These are phyloP conservation scores for Hyposoter dolosus DNA, from an alignment of 2,888 invertebrate species.

Conservation along the genomic window DNA sequence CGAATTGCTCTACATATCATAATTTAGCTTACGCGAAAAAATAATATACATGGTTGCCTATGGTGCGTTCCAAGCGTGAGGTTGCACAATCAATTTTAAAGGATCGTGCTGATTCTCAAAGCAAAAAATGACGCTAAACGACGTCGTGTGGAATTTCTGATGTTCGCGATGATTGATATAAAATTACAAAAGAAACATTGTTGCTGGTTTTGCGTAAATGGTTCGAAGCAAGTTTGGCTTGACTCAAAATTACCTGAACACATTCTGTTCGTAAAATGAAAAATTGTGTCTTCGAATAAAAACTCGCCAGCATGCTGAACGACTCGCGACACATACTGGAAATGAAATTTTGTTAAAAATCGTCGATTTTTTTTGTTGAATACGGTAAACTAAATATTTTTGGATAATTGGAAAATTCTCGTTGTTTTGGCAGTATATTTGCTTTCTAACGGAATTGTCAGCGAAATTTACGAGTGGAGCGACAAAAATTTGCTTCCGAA, in stretches of 20 bases:
- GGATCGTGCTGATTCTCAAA: too few relatives aligned
- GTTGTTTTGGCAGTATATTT: too few relatives aligned
- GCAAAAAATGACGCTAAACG: too few relatives aligned
- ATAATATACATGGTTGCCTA: not conserved
- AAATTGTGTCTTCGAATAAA: constrained; percentile 49
- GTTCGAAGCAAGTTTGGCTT: not conserved
- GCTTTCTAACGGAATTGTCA: too few relatives aligned
- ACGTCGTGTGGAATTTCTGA: too few relatives aligned
- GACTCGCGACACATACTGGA: too few relatives aligned
- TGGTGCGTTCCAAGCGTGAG: not conserved
- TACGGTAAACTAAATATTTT: too few relatives aligned
- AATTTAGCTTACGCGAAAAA: constrained; percentile 49
- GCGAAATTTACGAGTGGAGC: too few relatives aligned
- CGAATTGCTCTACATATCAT: constrained; percentile 45
- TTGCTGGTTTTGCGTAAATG: not conserved
- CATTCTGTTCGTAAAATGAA: constrained; percentile 23
- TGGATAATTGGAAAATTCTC: too few relatives aligned
- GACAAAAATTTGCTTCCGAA: too few relatives aligned
- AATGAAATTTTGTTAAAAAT: too few relatives aligned
- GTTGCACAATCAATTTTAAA: not conserved
- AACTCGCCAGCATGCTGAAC: constrained; percentile 53
- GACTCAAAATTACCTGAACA: not conserved
- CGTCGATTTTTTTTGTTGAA: too few relatives aligned
- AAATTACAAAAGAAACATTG: not conserved
- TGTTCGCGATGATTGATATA: not conserved